Conservation (phyloP, 30 jellyfish, hydroid and myxozoan genomes). For the Aurelia aurita region DNA sequence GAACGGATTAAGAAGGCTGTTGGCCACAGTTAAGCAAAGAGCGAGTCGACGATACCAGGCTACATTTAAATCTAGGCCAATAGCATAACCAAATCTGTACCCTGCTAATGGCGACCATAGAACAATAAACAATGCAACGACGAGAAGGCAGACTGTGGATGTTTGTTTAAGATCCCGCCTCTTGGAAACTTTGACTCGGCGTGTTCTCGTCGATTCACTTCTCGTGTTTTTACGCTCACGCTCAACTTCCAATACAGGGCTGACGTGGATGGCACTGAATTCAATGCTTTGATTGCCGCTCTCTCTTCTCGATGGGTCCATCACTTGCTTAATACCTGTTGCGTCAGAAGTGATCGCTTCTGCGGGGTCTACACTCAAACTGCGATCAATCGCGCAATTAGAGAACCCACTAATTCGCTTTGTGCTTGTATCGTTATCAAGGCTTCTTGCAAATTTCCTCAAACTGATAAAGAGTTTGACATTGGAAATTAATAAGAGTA, state of each 20-base stretch:
- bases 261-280: neutral
- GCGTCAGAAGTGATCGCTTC: neutral
- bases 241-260: neutral
- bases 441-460: constrained; percentile 14
- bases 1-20: constrained; percentile 54
- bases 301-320: neutral
- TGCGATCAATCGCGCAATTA: neutral
- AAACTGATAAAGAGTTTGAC: constrained; percentile 1
- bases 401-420: neutral
- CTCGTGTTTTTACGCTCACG: neutral
- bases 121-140: constrained; percentile 12
- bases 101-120: constrained; percentile 44
- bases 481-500: constrained; percentile 2
- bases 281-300: neutral
- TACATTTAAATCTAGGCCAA: neutral
- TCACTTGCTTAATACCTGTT: neutral
- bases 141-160: constrained; percentile 36
- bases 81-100: constrained; percentile 37
- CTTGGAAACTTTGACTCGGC: constrained; percentile 4
- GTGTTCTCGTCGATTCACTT: neutral
- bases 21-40: constrained; percentile 33
- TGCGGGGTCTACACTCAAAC: neutral
- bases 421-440: neutral
- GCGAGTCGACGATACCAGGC: constrained; percentile 49
- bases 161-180: constrained; percentile 33